Base-by-base conservation (phyloP, 2,888 invertebrate genomes). In the Ophioninae sp. region DNA sequence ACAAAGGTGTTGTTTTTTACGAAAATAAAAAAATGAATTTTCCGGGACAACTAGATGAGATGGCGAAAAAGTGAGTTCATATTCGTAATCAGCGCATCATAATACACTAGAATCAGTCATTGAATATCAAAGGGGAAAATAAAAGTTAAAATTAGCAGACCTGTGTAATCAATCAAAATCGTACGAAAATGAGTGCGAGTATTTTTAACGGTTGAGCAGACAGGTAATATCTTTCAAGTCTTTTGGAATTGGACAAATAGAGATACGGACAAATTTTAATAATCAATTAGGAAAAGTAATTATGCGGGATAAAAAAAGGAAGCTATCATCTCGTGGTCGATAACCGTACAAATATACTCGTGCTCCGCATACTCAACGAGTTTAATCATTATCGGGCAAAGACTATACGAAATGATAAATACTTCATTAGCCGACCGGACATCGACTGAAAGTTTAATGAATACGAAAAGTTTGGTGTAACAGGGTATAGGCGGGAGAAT, bases 331-430 rank as follows among this genome's bases (percentile, higher is more conserved):
- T 13, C 3, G 17, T 51, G 13, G 3, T 51, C 51, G 17, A 51
- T 51, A 51, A 6, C 17, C 13, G 51, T 51, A 0, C 17, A 13
- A 51, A 13, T 2, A 13, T 44, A 17, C 5, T 51, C 51, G 51
- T 13, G 51, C 51, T 2, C 51, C 51, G 51, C 10, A 1, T 17
- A 10, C 51, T 51, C 51, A 10, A 51, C 51, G 51, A 51, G 51
- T 10, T 51, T 10, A 51, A 51, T 51, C 51, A 51, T 17, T 17
- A 51, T 17, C 13, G 51, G 6, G 51, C 51, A 9, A 51, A 51
- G 51, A 51, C 51, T 51, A 51, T 51, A 51, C 51, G 3, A 20
- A 74, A 75, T 67, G 65, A 67, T 68, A 68, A 63, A 77, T 69
- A 69, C 7, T 39, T 69, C 30, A 68, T 69, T 69, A 63, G 44